A percentile compares a stretch with the other conserved stretches of the same genome.
Conservation (phyloP, 2,113 vertebrate genomes). For the Aptenodytes patagonicus region DNA sequence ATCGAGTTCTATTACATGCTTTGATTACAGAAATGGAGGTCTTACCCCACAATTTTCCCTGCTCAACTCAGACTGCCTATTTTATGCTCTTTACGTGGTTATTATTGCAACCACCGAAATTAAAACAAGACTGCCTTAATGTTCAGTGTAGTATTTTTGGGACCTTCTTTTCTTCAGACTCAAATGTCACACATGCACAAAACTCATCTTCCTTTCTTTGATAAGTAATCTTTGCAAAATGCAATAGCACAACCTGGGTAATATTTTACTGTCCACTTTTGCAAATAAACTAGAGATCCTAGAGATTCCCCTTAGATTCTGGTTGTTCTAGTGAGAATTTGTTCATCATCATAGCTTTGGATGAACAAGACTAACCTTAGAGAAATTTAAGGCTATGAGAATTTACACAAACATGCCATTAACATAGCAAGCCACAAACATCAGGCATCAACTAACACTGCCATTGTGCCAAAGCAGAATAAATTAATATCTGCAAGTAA, state of each 20-base stretch:
- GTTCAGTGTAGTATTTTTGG: conserved; percentile 25
- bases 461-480: neutral
- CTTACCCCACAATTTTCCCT: conserved; percentile 61
- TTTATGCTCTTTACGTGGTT: conserved; percentile 59
- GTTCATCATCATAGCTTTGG: neutral
- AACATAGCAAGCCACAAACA: neutral
- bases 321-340: neutral
- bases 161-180: neutral
- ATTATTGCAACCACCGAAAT: conserved; percentile 70
- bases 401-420: neutral
- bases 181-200: neutral
- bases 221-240: neutral
- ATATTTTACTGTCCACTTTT: fast-evolving
- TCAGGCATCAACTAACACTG: neutral
- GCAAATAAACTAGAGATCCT: neutral
- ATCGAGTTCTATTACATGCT: conserved; percentile 51
- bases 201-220: neutral
- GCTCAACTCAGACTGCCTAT: conserved; percentile 52
- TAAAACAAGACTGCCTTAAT: conserved; percentile 40
- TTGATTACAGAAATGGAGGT: conserved; percentile 48
- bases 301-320: neutral
- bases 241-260: neutral
- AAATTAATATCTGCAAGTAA: neutral
- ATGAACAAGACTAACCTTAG: neutral
- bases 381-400: neutral